Base-by-base conservation (phyloP, 2,888 invertebrate genomes). In the Chrysodeixis includens region DNA sequence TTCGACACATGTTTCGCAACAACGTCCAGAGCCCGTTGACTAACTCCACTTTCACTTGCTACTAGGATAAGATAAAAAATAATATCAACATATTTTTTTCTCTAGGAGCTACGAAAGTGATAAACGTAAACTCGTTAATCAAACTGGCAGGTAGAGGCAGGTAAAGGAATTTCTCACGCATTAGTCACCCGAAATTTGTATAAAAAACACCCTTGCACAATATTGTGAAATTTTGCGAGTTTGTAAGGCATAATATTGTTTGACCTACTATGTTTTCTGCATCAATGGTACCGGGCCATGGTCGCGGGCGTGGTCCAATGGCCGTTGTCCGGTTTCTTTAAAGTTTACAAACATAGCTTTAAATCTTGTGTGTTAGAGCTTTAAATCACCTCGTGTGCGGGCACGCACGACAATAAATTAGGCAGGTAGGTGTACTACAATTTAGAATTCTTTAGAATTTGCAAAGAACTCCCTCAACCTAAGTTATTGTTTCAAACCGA, bases 1-100 rank as follows among this genome's bases (percentile, higher is more conserved):
- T 81, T 82, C 81, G 79, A 75, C 82, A 79, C 78, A 71, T 78
- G 82, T 88, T 85, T 86, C 83, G 83, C 83, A 84, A 85, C 74
- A 68, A 67, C 77, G 67, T 59, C 75, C 75, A 76, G 65, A 66
- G 67, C 60, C 59, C 74, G 81, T 81, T 82, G 80, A 71, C 79
- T 76, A 78, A 82, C 75, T 49, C 10, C 62, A 83, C 84, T 85
- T 87, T 88, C 85, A 71, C 83, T 82, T 79, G 68, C 69, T 74
- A 78, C 64, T 56, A 72, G 63, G 58, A 69, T 64, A 12, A 51
- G 22, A 18, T 56, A 49, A 35, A 63, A 51, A 68, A 32, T 26
- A 4, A 26, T 51, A 62, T 18, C 49, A 18, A 26, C 22, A 52
- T 26, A 53, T 55, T 49, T 62, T 35, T 35, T 18, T 66, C 56